Conservation (phyloP, 2,113 vertebrate genomes). For the Thryonomys swinderianus region DNA sequence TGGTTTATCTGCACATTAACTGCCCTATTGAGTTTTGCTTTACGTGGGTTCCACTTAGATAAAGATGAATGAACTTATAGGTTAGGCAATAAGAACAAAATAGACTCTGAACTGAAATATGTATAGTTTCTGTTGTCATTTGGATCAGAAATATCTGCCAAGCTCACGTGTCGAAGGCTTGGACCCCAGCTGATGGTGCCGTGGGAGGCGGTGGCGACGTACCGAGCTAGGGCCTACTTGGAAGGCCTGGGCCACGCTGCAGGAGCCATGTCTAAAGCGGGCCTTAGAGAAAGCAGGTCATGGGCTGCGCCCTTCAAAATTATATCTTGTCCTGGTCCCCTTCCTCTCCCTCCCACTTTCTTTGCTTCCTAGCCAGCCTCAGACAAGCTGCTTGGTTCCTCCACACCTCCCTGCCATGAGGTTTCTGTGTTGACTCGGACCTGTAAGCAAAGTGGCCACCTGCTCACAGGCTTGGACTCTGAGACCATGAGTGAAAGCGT, state of each 20-base stretch:
- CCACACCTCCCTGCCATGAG: neutral
- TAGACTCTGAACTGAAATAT: neutral
- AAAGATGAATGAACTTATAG: neutral
- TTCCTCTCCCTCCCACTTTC: neutral
- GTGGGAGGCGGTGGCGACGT: neutral
- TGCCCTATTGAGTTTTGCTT: neutral
- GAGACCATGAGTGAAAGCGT: neutral
- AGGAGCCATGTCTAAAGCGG: too few relatives aligned
- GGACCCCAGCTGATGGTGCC: too few relatives aligned
- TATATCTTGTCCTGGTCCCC: neutral
- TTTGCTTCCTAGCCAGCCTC: neutral
- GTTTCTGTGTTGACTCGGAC: neutral
- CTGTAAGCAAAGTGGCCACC: neutral
- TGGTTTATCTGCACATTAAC: constrained; percentile 1
- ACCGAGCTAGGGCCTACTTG: neutral
- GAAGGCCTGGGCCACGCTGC: neutral
- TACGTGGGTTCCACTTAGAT: neutral
- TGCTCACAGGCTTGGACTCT: neutral
- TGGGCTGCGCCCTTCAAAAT: neutral
- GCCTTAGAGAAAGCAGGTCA: too few relatives aligned
- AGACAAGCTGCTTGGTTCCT: neutral
- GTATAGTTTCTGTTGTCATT: neutral
- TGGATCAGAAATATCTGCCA: neutral
- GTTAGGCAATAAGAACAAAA: neutral
- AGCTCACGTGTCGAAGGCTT: neutral